A percentile compares a stretch with the other conserved stretches of the same genome.
Conservation (phyloP, 2,797 vertebrate species). For the Microcaecilia unicolor region DNA sequence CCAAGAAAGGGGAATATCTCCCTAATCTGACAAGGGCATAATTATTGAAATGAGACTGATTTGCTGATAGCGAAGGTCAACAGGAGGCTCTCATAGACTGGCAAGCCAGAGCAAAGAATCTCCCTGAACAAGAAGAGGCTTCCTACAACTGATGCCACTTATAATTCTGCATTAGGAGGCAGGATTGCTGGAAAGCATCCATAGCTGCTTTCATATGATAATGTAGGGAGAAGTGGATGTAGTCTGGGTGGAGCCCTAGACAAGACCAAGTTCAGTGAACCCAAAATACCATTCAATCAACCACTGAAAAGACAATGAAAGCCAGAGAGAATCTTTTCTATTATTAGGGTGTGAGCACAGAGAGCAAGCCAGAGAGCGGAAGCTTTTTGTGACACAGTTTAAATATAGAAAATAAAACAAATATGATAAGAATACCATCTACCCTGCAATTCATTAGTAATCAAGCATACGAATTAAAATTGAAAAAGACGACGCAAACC, state of each 20-base stretch:
- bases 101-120: too few relatives aligned
- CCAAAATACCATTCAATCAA: constrained; percentile 50
- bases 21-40: too few relatives aligned
- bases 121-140: too few relatives aligned
- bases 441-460: constrained; percentile 8
- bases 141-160: too few relatives aligned
- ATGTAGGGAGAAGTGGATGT: constrained; percentile 42
- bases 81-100: too few relatives aligned
- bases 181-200: constrained; percentile 21
- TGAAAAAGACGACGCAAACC: constrained; percentile 18
- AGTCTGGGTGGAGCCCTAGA: constrained; percentile 44
- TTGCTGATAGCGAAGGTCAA: too few relatives aligned
- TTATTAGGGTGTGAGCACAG: constrained; percentile 41
- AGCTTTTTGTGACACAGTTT: constrained; percentile 20
- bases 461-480: constrained; percentile 14
- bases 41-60: too few relatives aligned
- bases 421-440: constrained; percentile 8
- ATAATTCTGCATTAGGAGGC: constrained; percentile 39
- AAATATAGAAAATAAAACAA: constrained; percentile 21
- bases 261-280: constrained; percentile 63
- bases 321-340: constrained; percentile 30
- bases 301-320: constrained; percentile 38
- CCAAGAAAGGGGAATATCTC: too few relatives aligned
- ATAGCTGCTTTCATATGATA: constrained; percentile 60
- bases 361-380: constrained; percentile 11